Evolutionary conservation across 2,888 invertebrate species (phyloP).

Genomic region (Gibbula magus): DNA sequence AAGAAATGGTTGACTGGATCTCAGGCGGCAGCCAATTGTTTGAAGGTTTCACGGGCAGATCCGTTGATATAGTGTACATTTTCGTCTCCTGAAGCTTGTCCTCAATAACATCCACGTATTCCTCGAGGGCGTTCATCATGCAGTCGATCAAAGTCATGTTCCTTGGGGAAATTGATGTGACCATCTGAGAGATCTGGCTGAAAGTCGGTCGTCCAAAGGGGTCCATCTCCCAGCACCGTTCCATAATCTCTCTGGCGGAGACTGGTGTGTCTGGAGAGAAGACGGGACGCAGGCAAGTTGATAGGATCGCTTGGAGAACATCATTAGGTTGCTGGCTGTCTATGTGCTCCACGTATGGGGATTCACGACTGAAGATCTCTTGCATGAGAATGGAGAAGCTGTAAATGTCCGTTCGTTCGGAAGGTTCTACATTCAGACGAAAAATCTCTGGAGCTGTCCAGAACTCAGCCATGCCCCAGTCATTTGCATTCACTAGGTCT

Average conservation of each 20-base stretch:
- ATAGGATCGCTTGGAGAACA: constrained; percentile 25
- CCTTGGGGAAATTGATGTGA: constrained; percentile 29
- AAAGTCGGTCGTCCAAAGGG: constrained; percentile 30
- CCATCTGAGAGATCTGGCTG: not conserved
- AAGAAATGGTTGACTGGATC: not conserved
- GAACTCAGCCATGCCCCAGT: constrained; percentile 37
- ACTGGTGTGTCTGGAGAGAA: constrained; percentile 34
- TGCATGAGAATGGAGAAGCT: constrained; percentile 52
- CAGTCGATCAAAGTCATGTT: constrained; percentile 57
- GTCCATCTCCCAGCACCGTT: constrained; percentile 37
- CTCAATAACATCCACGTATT: constrained; percentile 55
- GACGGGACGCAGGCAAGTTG: constrained; percentile 23
- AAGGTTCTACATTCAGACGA: constrained; percentile 11
- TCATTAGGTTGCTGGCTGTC: constrained; percentile 38
- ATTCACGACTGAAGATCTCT: constrained; percentile 56
- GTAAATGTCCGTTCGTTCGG: constrained; percentile 46
- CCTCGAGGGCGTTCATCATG: constrained; percentile 59
- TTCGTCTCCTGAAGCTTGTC: constrained; percentile 51
- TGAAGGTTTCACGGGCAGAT: not conserved
- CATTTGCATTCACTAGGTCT: constrained; percentile 31
- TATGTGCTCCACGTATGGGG: constrained; percentile 44
- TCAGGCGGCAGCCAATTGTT: not conserved
- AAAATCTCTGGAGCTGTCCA: constrained; percentile 51
- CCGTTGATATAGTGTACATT: constrained; percentile 36
- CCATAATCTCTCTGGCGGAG: constrained; percentile 34